Percentiles rank a stretch among this genome's conserved stretches.
Conservation (phyloP, 2,113 vertebrate species). For the Gracilinanus agilis region DNA sequence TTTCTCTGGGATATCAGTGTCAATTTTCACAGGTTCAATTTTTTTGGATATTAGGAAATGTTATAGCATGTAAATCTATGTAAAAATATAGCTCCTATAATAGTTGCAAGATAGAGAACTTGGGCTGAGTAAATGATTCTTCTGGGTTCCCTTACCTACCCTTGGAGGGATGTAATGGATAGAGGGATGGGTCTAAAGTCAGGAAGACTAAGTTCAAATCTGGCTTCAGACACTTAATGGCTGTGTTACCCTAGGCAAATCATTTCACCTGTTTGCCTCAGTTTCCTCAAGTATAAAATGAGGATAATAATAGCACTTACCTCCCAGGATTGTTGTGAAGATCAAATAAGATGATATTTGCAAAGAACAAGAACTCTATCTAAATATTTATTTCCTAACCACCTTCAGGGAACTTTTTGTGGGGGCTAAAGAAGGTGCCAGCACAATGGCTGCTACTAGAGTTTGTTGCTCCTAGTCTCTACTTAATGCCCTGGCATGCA, state of each 20-base stretch:
- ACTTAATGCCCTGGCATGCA: background rate
- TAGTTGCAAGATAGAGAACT: no score
- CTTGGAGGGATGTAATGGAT: background rate
- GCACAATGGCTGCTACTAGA: no score
- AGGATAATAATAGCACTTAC: background rate
- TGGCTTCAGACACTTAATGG: no score
- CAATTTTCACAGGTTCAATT: background rate
- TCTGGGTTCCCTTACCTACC: no score
- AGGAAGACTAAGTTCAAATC: no score
- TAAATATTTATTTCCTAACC: background rate
- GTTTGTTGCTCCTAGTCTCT: background rate
- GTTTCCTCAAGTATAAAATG: background rate
- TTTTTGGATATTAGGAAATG: background rate
- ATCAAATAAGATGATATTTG: constrained; percentile 4
- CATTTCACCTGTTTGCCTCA: background rate
- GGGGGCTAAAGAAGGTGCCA: background rate
- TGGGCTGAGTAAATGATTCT: no score
- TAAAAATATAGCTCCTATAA: no score
- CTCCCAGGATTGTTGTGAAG: background rate
- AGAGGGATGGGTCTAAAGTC: background rate
- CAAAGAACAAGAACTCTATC: background rate
- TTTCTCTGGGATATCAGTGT: background rate
- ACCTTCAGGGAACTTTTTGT: background rate
- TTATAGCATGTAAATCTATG: no score
- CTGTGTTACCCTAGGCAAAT: no score